phyloP scores from a whole-genome alignment of 2,113 vertebrate species.

The Prionailurus viverrinus region DNA sequence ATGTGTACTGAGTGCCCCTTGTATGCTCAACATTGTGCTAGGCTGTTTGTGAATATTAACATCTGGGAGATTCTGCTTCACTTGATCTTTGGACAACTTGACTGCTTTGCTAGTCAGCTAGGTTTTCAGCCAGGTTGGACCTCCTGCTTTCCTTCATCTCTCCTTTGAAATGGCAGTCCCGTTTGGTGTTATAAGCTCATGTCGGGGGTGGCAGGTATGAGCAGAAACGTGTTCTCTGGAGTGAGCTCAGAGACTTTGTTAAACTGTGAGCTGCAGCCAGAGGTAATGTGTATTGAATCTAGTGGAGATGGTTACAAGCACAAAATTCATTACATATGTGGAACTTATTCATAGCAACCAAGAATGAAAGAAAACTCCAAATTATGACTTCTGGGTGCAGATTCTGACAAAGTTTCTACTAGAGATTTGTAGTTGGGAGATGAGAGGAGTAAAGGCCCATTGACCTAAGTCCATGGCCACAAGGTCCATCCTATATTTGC shows the following conservation, averaged over 20 bases:
- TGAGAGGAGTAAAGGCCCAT: not conserved
- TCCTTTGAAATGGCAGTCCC: not conserved
- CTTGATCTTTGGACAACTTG: not conserved
- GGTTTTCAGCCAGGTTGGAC: not conserved
- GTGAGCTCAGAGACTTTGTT: not conserved
- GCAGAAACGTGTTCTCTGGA: not conserved
- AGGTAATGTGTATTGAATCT: conserved; percentile 31
- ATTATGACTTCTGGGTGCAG: not conserved
- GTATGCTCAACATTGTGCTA: not conserved
- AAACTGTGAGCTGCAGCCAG: not conserved
- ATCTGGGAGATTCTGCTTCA: not conserved
- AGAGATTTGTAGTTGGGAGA: not conserved
- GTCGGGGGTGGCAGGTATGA: not conserved
- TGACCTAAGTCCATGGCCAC: not conserved
- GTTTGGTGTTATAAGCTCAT: not conserved
- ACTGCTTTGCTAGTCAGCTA: not conserved
- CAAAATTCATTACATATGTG: not conserved
- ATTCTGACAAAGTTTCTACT: not conserved
- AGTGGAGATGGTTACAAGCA: not conserved
- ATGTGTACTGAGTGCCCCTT: not conserved
- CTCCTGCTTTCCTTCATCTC: not conserved
- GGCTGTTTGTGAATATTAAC: not conserved
- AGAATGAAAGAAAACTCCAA: not conserved
- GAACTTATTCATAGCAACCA: not conserved
- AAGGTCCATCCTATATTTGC: not conserved